phyloP scores from a whole-genome alignment of 2,113 vertebrate genomes.

The Noturus placidus region DNA sequence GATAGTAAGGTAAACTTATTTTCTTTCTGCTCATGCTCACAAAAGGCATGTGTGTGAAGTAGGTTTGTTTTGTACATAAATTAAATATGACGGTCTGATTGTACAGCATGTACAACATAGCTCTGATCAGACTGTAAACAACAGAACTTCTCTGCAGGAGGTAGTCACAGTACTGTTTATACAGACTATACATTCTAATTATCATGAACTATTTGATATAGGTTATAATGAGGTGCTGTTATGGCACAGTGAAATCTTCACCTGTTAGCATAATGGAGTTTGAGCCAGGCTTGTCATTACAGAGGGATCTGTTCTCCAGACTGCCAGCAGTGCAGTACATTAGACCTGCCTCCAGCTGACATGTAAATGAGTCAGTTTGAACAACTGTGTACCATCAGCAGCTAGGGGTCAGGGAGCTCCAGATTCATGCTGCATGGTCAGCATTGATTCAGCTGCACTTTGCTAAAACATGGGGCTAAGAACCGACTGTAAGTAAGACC shows the following conservation, averaged over 20 bases:
- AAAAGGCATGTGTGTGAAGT: neutral
- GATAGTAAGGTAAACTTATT: neutral
- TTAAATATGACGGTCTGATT: neutral
- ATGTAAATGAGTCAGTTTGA: constrained; percentile 10
- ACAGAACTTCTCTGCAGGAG: neutral
- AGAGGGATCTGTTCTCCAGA: neutral
- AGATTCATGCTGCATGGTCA: constrained; percentile 6
- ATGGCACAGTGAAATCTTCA: neutral
- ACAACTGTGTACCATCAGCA: neutral
- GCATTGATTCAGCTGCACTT: constrained; percentile 15
- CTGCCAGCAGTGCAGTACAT: neutral
- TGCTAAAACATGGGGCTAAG: constrained; percentile 11
- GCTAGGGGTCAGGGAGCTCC: constrained; percentile 4
- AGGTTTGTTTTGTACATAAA: neutral
- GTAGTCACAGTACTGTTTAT: neutral
- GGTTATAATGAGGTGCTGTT: neutral
- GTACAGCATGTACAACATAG: neutral
- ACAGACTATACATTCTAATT: neutral
- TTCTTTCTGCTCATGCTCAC: neutral
- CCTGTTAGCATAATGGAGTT: neutral
- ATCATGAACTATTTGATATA: neutral
- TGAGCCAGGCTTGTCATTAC: neutral
- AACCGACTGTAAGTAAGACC: neutral
- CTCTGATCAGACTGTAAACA: neutral
- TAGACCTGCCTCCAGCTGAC: constrained; percentile 14